Conservation (phyloP, 35 echinoderm and acorn worm genomes). For the Holothuria glaberrima region DNA sequence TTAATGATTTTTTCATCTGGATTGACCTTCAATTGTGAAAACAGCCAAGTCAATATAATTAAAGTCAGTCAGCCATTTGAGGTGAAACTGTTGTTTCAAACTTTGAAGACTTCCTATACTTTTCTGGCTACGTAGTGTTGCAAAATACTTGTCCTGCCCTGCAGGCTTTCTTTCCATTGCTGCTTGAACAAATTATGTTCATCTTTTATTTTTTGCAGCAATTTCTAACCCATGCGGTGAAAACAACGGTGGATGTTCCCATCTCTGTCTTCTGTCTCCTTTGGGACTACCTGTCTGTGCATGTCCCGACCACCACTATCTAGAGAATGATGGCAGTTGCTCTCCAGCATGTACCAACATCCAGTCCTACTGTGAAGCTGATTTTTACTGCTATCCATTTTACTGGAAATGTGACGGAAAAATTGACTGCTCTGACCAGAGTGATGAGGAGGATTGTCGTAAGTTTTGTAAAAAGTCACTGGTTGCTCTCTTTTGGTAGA, state of each 20-base stretch:
- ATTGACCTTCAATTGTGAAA: too few species aligned
- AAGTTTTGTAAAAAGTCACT: not conserved
- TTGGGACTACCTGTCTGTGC: conserved; percentile 22
- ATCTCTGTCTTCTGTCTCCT: conserved; percentile 60
- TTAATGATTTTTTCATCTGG: too few species aligned
- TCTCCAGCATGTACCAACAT: conserved; percentile 19
- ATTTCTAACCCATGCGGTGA: conserved; percentile 61
- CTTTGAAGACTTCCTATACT: too few species aligned
- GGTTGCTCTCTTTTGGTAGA: too few species aligned
- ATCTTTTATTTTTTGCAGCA: not conserved
- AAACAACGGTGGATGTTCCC: conserved; percentile 67
- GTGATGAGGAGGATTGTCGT: conserved; percentile 70
- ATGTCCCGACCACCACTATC: conserved; percentile 63
- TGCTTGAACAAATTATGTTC: too few species aligned
- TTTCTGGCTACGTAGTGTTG: too few species aligned
- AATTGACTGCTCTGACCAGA: conserved; percentile 69
- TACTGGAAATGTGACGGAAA: conserved; percentile 75
- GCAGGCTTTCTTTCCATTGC: too few species aligned
- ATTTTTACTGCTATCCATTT: conserved; percentile 62
- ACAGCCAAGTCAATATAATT: too few species aligned
- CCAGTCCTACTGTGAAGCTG: conserved; percentile 70
- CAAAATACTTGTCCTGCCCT: too few species aligned
- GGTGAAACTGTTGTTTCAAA: too few species aligned
- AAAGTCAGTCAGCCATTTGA: too few species aligned
- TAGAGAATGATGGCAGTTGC: conserved; percentile 49